These are phyloP conservation scores for Chesias legatella DNA, from an alignment of 2,888 invertebrate species.

Conservation along the genomic window DNA sequence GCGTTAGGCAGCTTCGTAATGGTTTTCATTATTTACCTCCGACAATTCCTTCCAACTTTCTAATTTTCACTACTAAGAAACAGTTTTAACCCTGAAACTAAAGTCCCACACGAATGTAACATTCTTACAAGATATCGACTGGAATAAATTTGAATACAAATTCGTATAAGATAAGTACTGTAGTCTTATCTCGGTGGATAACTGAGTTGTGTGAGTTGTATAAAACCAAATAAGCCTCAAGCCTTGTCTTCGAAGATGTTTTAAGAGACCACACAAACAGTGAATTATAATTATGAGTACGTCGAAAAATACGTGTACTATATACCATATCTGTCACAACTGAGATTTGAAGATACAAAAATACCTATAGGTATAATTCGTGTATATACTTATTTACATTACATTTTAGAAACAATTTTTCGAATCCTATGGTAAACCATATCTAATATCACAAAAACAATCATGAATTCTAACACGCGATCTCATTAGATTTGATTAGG, in stretches of 20 bases:
- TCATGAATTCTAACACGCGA: not conserved
- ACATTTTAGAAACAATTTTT: no score
- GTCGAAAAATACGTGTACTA: conserved; percentile 14
- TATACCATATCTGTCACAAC: not conserved
- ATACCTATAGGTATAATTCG: no score
- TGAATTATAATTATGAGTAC: conserved; percentile 16
- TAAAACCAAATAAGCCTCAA: conserved; percentile 25
- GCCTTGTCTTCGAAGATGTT: conserved; percentile 14
- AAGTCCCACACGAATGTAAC: conserved; percentile 17
- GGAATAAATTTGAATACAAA: conserved; percentile 51
- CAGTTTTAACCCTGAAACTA: conserved; percentile 16
- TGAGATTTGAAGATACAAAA: no score
- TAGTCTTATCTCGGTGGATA: conserved; percentile 37
- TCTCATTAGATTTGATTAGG: conserved; percentile 21
- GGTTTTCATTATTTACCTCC: conserved; percentile 43
- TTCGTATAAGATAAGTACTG: conserved; percentile 30
- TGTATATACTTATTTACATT: no score
- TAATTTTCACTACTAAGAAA: conserved; percentile 32
- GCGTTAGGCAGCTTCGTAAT: conserved; percentile 69
- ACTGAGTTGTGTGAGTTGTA: conserved; percentile 24
- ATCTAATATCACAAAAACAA: conserved; percentile 5
- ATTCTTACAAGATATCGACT: conserved; percentile 35
- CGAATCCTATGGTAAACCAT: no score
- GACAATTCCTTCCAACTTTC: conserved; percentile 33
- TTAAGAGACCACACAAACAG: conserved; percentile 20